These are phyloP conservation scores for Tychaedon coryphoeus DNA, from an alignment of 2,113 vertebrate genomes.

Conservation along the genomic window DNA sequence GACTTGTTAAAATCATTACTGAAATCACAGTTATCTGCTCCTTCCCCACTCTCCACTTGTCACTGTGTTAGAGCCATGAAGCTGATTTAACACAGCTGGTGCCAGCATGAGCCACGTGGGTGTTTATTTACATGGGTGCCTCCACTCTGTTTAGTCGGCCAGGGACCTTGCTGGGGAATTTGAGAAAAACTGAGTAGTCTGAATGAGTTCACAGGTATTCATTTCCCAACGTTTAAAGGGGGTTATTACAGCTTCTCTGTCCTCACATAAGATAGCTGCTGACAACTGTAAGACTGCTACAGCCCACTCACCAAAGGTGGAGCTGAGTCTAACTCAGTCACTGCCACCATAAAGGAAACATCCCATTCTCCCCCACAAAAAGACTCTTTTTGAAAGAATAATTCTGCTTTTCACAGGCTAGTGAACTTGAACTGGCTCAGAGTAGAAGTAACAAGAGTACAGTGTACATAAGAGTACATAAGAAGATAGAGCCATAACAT, in stretches of 20 bases:
- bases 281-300: background rate
- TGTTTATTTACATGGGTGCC: background rate
- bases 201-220: background rate
- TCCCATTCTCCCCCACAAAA: background rate
- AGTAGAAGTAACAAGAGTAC: background rate
- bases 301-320: fast-evolving
- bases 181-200: background rate
- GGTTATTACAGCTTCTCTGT: background rate
- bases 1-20: background rate
- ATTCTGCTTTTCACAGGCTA: background rate
- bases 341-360: background rate
- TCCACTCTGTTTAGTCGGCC: background rate
- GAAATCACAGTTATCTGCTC: background rate
- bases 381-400: background rate
- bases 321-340: background rate
- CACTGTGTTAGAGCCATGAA: background rate
- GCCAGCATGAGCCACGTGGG: background rate
- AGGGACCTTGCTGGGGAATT: background rate
- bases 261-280: background rate
- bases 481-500: background rate
- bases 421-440: background rate
- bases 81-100: background rate
- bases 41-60: background rate
- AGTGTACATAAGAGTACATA: background rate
- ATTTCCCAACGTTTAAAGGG: background rate